Base-by-base conservation (phyloP, 2,797 vertebrate species). In the Malurus splendens region DNA sequence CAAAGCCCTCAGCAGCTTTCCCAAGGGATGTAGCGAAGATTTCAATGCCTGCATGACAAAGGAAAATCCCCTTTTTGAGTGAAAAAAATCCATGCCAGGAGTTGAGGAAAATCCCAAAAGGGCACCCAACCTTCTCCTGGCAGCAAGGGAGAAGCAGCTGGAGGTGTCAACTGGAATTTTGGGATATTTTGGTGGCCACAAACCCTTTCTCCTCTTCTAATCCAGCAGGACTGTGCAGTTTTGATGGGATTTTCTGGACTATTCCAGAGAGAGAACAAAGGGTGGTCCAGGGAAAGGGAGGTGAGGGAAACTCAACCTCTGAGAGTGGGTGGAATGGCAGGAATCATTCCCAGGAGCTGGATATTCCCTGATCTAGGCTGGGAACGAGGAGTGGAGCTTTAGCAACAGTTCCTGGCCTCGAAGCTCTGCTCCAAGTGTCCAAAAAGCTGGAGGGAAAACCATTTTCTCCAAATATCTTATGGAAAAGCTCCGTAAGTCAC, bases 21-120 rank as follows among this genome's bases (percentile, higher is more conserved):
- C 97, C 84, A 98, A 83, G 0, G 97, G 98, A 39, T 98, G 97
- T 30, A 90, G 88, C 3, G 96, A 79, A 36, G 92, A 96, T n/a
- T 70, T 88, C 82, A 98, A 52, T 1, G 96, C 97, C 97, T 98
- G 87, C 12, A 12, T 10, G 3, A 45, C 0, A 19, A 2, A 44
- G 41, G 41, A 61, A 48, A 15, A 38, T 30, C 42, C 9, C 16
- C 16, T 41, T 41, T 41, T 41, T 41, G 39, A 16, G 39, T 15
- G 39, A 16, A 16, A 41, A 41, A 41, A 16, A 41, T 44, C 22
- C 18, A 44, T 14, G 38, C 51, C 36, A 22, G 9, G 18, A 27
- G 15, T 2, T 18, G 19, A 41, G 39, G 23, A 39, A 18, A 76
- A 76, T 4, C 36, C 45, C 18, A 5, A 38, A 36, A 81, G 4